Base-by-base conservation (phyloP, 1,140 invertebrate species). In the Drosophila takahashii region DNA sequence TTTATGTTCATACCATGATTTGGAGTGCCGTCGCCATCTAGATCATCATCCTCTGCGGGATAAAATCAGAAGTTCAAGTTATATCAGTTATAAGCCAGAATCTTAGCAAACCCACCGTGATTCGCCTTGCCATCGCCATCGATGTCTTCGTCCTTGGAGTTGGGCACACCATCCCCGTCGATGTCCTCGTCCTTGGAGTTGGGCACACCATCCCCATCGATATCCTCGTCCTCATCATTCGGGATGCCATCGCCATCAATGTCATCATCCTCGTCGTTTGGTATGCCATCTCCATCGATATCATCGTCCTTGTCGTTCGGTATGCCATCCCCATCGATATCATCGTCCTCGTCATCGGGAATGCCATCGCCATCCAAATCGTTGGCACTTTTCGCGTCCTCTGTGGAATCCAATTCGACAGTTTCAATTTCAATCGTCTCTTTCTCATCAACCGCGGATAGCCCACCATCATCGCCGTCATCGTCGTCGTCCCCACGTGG, bases 151-250 rank as follows among this genome's bases (percentile, higher is more conserved):
- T 90, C 89, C 54, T 83, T 65, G 15, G 77, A 58, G 54, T 91
- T 92, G 2, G 79, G 83, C 4, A 93, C 64, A 62, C 93, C 93
- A 54, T 80, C 74, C 16, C 93, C 44, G 60, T 93, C 93, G 34
- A 92, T 94, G 57, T 94, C 93, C 45, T 80, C 62, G 4, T 93
- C 32, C 71, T 76, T 76, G 45, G 72, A 76, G 72, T 93, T 93
- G 7, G 92, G 93, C 32, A 81, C 74, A 36, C 92, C 42, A 78
- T 93, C 92, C 26, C 77, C 84, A 69, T 84, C 91, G 58, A 92
- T 90, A 65, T 93, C 92, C 36, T 91, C 85, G 42, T 91, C 90
- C 45, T 92, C 84, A 50, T 87, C 81, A 62, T 92, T 91, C 13
- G 90, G 87, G 59, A 90, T 91, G 67, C 90, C 92, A 81, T 92